These are phyloP conservation scores for Batillaria attramentaria DNA, from an alignment of 1,140 invertebrate species.

Conservation along the genomic window DNA sequence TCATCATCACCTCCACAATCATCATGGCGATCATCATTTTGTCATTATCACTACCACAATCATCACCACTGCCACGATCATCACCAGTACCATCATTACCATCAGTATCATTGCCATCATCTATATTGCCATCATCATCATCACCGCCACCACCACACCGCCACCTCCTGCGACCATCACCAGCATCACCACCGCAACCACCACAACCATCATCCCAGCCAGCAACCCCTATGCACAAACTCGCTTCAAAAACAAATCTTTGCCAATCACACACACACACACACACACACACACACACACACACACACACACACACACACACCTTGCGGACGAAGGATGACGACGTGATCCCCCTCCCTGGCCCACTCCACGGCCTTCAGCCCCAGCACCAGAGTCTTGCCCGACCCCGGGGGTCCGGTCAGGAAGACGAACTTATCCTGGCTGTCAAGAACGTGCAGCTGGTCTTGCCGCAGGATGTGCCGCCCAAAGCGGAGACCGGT, in stretches of 20 bases:
- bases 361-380: constrained; percentile 13
- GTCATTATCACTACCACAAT: background rate
- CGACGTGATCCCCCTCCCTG: background rate
- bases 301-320: constrained; percentile 9
- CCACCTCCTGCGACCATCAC: background rate
- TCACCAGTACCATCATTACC: background rate
- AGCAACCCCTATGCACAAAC: background rate
- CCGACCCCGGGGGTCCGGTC: constrained; percentile 3
- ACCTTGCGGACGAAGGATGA: background rate
- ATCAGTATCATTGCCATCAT: background rate
- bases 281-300: background rate
- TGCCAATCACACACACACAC: background rate
- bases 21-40: background rate
- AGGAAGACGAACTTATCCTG: background rate
- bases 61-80: background rate
- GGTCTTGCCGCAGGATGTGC: background rate
- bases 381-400: constrained; percentile 9
- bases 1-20: constrained; percentile 8
- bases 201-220: background rate
- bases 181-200: background rate
- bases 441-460: background rate
- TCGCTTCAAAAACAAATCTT: no score
- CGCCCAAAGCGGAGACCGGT: constrained; percentile 6
- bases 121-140: background rate
- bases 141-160: background rate